A percentile compares a stretch with the other conserved stretches of the same genome.
phyloP scores from a whole-genome alignment of 1,140 invertebrate genomes.

The Dolichoris vasculosae region DNA sequence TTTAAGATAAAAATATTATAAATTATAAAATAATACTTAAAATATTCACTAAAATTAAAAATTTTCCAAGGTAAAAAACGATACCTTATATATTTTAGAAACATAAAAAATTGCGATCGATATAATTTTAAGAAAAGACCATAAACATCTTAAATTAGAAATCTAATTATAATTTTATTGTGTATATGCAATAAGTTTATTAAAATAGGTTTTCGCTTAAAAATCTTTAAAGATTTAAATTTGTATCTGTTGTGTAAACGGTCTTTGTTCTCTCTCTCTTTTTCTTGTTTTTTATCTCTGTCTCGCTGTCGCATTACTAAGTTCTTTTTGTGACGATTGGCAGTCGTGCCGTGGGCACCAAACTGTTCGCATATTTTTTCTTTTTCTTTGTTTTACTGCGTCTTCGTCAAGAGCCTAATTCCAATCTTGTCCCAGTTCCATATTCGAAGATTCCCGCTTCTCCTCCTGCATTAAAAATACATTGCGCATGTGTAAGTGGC shows the following conservation, averaged over 20 bases:
- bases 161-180: too few species aligned
- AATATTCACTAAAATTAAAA: too few species aligned
- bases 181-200: too few species aligned
- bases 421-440: slow-evolving; percentile 10
- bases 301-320: neutral
- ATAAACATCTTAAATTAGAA: too few species aligned
- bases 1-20: too few species aligned
- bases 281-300: slow-evolving; percentile 17
- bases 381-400: neutral
- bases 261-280: slow-evolving; percentile 25
- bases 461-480: neutral
- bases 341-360: slow-evolving; percentile 52
- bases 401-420: slow-evolving; percentile 5
- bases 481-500: neutral
- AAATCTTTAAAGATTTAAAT: slow-evolving; percentile 24
- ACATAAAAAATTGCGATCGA: too few species aligned
- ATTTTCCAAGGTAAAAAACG: too few species aligned
- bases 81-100: too few species aligned
- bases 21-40: too few species aligned
- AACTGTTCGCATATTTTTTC: slow-evolving; percentile 28
- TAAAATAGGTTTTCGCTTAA: too few species aligned
- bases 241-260: slow-evolving; percentile 33
- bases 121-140: too few species aligned
- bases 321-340: neutral
- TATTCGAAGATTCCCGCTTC: slow-evolving; percentile 43